phyloP scores from a whole-genome alignment of 2,797 vertebrate species.

The Gobionotothen gibberifrons region DNA sequence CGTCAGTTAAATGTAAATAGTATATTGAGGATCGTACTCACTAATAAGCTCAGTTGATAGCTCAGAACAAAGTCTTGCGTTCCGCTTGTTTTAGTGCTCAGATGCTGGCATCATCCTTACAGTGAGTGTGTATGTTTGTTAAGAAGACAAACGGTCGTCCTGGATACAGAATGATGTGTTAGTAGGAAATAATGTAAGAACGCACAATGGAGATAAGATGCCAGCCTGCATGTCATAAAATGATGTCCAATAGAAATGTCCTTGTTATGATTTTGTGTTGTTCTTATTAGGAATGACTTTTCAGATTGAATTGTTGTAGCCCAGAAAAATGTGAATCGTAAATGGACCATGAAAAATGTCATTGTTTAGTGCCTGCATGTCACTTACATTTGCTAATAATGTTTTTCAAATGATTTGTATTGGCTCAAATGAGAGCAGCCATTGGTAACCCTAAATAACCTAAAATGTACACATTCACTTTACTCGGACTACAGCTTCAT shows the following conservation, averaged over 20 bases:
- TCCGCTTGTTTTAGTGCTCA: conserved; percentile 15
- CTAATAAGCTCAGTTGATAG: neutral
- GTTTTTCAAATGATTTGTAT: neutral
- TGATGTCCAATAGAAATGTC: conserved; percentile 40
- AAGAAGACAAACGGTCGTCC: neutral
- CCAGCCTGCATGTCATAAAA: conserved; percentile 53
- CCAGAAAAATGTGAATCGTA: conserved; percentile 58
- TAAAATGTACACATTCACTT: conserved; percentile 6
- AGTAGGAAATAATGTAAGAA: neutral
- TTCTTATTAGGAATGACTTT: conserved; percentile 41
- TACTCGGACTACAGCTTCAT: conserved; percentile 13
- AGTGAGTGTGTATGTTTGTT: neutral
- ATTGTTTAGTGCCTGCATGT: conserved; percentile 67
- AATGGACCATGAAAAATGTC: conserved; percentile 49
- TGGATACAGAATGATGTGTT: neutral
- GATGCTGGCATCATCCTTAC: neutral
- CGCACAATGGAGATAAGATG: conserved; percentile 4
- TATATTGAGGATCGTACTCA: neutral
- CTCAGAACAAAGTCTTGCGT: conserved; percentile 8
- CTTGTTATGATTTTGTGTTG: conserved; percentile 43
- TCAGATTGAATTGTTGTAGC: conserved; percentile 54
- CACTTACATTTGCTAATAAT: conserved; percentile 28
- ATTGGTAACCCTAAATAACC: neutral
- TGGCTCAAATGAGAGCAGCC: conserved; percentile 9
- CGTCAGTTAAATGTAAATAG: conserved; percentile 22